A percentile compares a stretch with the other conserved stretches of the same genome.
phyloP scores from a whole-genome alignment of 2,888 invertebrate species.

The Lasioglossum vierecki region DNA sequence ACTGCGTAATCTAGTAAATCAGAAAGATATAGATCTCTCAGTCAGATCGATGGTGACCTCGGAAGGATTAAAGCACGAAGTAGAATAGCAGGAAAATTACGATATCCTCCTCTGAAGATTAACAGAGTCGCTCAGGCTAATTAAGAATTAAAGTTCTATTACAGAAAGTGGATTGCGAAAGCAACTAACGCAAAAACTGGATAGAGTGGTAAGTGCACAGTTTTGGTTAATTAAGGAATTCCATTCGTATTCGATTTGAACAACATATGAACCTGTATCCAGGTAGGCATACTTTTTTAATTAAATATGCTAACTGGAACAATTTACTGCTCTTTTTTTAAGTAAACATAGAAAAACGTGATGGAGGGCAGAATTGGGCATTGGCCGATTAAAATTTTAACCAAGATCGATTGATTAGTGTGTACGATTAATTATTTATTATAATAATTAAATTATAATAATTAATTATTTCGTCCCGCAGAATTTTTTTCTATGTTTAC shows the following conservation, averaged over 20 bases:
- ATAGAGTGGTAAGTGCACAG: not conserved
- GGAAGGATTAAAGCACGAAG: not conserved
- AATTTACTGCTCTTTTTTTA: too few relatives aligned
- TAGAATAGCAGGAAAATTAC: not conserved
- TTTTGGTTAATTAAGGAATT: not conserved
- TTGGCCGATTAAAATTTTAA: too few relatives aligned
- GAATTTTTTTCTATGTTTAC: too few relatives aligned
- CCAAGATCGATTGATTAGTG: too few relatives aligned
- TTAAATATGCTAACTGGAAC: not conserved
- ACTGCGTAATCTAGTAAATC: not conserved
- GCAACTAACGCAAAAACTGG: not conserved
- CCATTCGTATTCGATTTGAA: not conserved
- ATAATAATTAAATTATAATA: too few relatives aligned
- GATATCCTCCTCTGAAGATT: not conserved
- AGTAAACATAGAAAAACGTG: too few relatives aligned
- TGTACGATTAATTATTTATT: too few relatives aligned
- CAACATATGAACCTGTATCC: not conserved
- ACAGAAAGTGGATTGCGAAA: slow-evolving; percentile 12
- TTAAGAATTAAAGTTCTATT: slow-evolving; percentile 8
- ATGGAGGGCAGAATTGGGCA: too few relatives aligned
- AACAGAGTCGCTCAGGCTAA: slow-evolving; percentile 6
- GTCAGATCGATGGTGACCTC: not conserved
- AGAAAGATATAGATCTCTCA: not conserved
- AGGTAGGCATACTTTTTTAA: not conserved
- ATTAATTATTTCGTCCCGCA: too few relatives aligned